phyloP scores from a whole-genome alignment of 2,797 vertebrate species.

The Lophius americanus region DNA sequence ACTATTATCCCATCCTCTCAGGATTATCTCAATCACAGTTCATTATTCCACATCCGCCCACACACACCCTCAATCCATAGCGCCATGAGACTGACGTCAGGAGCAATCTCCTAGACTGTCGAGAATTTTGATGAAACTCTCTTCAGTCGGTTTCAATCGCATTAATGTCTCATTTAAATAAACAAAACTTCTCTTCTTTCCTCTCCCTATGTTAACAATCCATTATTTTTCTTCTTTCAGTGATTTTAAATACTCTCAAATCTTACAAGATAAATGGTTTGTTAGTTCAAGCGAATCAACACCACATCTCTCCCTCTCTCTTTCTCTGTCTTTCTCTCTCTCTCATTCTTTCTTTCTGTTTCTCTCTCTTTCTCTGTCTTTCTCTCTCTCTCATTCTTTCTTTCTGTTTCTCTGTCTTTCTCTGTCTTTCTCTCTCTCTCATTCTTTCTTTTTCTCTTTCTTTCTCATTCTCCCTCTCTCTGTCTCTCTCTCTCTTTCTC shows the following conservation, averaged over 20 bases:
- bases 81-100: constrained; percentile 4
- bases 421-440: constrained; percentile 16
- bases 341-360: constrained; percentile 11
- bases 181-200: constrained; percentile 1
- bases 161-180: constrained; percentile 9
- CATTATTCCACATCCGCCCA: constrained; percentile 34
- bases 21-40: constrained; percentile 36
- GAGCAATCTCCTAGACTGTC: background rate
- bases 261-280: constrained; percentile 22
- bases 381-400: constrained; percentile 16
- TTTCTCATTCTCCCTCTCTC: too few relatives aligned
- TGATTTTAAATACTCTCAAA: constrained; percentile 21
- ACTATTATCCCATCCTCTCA: constrained; percentile 10
- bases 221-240: constrained; percentile 13
- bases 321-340: constrained; percentile 27
- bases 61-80: constrained; percentile 8
- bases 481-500: too few relatives aligned
- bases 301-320: constrained; percentile 32
- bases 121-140: background rate
- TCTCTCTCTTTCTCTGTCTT: background rate
- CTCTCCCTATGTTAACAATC: background rate
- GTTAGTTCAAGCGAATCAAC: constrained; percentile 40
- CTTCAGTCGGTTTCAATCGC: constrained; percentile 15
- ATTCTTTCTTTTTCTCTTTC: background rate
- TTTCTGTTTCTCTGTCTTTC: too few relatives aligned